phyloP scores from a whole-genome alignment of 2,888 invertebrate species.

The Hypomecis atomaria region DNA sequence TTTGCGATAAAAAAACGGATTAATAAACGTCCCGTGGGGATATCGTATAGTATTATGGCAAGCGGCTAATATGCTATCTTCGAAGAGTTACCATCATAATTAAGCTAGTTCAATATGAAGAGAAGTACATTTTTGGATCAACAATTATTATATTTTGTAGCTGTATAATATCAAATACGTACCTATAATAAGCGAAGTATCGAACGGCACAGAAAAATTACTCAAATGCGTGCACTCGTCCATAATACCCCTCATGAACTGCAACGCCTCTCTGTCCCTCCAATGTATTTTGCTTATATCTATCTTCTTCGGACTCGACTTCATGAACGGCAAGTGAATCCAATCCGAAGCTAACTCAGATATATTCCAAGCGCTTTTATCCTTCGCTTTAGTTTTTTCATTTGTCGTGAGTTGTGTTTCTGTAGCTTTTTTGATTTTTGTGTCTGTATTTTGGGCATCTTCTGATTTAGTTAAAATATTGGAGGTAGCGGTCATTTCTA shows the following conservation, averaged over 20 bases:
- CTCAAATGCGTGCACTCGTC: conserved; percentile 99
- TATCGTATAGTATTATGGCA: too few species aligned
- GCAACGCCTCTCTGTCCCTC: conserved; percentile 91
- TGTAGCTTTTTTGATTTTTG: conserved; percentile 9
- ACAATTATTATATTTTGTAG: too few species aligned
- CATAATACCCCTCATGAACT: conserved; percentile 99
- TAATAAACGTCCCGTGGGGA: too few species aligned
- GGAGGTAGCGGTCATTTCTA: conserved; percentile 1
- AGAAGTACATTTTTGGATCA: too few species aligned
- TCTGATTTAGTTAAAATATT: conserved; percentile 1
- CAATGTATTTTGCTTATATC: conserved; percentile 87
- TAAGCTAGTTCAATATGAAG: too few species aligned
- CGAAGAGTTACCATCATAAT: too few species aligned
- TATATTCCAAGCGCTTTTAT: conserved; percentile 68
- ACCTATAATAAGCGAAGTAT: conserved; percentile 94
- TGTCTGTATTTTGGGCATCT: conserved; percentile 11
- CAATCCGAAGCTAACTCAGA: conserved; percentile 72
- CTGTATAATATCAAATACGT: conserved; percentile 41
- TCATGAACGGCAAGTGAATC: conserved; percentile 70
- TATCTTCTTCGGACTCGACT: conserved; percentile 72
- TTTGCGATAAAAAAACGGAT: too few species aligned
- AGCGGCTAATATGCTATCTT: too few species aligned
- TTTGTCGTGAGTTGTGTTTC: not conserved
- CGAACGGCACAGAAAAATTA: conserved; percentile 94
- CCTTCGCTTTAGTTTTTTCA: conserved; percentile 36